phyloP scores from a whole-genome alignment of 1,140 invertebrate genomes.

The Dermatophagoides farinae region DNA sequence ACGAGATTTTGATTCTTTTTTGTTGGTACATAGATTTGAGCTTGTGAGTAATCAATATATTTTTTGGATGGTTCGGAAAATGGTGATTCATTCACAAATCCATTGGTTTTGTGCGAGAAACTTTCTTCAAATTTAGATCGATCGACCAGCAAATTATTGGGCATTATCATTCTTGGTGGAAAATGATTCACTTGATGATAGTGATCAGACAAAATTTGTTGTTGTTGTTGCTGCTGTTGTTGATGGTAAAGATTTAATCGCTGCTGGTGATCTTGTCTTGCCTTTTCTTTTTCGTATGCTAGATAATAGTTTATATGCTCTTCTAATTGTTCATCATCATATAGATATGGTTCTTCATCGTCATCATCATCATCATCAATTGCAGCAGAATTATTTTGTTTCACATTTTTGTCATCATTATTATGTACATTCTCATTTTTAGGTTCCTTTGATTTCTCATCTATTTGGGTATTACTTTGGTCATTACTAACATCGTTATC shows the following conservation, averaged over 20 bases:
- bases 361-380: not conserved
- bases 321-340: conserved; percentile 4
- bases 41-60: not conserved
- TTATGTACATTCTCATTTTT: not conserved
- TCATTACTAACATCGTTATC: too few species aligned
- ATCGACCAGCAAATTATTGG: not conserved
- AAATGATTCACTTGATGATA: conserved; percentile 2
- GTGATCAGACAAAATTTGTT: conserved; percentile 10
- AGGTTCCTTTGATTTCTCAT: not conserved
- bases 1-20: conserved; percentile 2
- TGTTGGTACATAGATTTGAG: not conserved
- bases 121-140: too few species aligned
- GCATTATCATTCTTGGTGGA: not conserved
- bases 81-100: not conserved
- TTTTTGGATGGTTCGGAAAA: not conserved
- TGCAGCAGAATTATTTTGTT: not conserved
- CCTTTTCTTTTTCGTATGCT: not conserved
- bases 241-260: conserved; percentile 23
- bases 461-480: not conserved
- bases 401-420: not conserved
- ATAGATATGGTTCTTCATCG: conserved; percentile 2
- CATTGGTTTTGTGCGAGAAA: too few species aligned
- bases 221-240: conserved; percentile 13
- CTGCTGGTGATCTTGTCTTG: conserved; percentile 7
- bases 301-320: conserved; percentile 1